Conservation (phyloP, 1,140 invertebrate genomes). For the Chelonus insularis region DNA sequence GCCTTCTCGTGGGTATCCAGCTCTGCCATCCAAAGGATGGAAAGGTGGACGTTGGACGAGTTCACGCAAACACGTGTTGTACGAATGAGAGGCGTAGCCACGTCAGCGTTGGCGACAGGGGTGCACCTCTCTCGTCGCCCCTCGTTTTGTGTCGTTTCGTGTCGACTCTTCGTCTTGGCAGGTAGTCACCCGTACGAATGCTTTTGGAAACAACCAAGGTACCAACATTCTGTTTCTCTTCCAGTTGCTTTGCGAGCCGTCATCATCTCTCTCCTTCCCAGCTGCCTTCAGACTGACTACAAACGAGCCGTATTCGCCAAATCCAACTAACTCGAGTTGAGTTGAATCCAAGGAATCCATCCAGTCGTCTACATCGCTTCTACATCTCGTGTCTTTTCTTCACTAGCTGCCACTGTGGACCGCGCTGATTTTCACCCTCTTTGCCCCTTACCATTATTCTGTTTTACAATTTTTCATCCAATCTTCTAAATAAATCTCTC, state of each 20-base stretch:
- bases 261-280: slow-evolving; percentile 5
- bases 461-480: no score
- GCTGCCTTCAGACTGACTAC: slow-evolving; percentile 31
- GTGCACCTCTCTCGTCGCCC: neutral
- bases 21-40: neutral
- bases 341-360: slow-evolving; percentile 52
- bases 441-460: no score
- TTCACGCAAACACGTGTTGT: slow-evolving; percentile 58
- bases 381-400: neutral
- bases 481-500: no score
- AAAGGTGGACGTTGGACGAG: slow-evolving; percentile 38
- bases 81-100: slow-evolving; percentile 47
- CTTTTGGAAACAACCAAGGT: slow-evolving; percentile 5
- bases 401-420: neutral
- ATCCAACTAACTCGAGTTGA: slow-evolving; percentile 53
- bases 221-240: neutral
- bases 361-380: slow-evolving; percentile 16
- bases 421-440: no score
- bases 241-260: neutral
- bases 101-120: slow-evolving; percentile 22
- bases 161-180: slow-evolving; percentile 29
- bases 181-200: slow-evolving; percentile 35
- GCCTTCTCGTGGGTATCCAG: slow-evolving; percentile 21
- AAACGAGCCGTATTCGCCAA: slow-evolving; percentile 53
- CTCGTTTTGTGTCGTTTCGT: slow-evolving; percentile 33